These are phyloP conservation scores for Otus sunia DNA, from an alignment of 2,113 vertebrate species.

Conservation along the genomic window DNA sequence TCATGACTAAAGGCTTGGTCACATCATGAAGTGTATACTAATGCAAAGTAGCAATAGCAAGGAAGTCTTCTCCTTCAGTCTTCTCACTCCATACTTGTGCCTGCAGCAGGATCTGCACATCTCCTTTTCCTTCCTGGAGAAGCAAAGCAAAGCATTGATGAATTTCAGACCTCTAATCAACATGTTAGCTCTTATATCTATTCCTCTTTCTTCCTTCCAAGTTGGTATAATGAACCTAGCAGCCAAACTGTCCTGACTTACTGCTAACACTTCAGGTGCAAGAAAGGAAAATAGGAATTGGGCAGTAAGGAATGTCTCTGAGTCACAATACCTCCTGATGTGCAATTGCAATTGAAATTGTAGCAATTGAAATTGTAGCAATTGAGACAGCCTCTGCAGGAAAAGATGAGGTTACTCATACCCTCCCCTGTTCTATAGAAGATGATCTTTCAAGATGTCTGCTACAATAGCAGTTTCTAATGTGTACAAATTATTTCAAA, in stretches of 20 bases:
- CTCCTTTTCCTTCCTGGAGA: background rate
- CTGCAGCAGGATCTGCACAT: background rate
- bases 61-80: background rate
- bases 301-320: background rate
- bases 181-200: background rate
- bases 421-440: background rate
- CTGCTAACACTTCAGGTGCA: background rate
- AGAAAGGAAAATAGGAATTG: background rate
- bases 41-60: background rate
- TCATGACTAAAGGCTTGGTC: background rate
- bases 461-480: background rate
- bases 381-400: background rate
- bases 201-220: background rate
- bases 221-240: background rate
- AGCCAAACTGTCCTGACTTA: background rate
- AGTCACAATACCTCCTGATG: background rate
- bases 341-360: background rate
- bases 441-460: background rate
- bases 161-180: background rate
- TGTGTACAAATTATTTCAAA: conserved; percentile 5
- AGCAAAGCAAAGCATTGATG: background rate
- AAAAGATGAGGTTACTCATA: background rate
- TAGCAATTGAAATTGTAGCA: background rate
- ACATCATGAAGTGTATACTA: background rate
- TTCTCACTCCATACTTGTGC: background rate